Percentiles rank a stretch among this genome's conserved stretches.
phyloP scores from a whole-genome alignment of 1,140 invertebrate genomes.

The Penaeus indicus region DNA sequence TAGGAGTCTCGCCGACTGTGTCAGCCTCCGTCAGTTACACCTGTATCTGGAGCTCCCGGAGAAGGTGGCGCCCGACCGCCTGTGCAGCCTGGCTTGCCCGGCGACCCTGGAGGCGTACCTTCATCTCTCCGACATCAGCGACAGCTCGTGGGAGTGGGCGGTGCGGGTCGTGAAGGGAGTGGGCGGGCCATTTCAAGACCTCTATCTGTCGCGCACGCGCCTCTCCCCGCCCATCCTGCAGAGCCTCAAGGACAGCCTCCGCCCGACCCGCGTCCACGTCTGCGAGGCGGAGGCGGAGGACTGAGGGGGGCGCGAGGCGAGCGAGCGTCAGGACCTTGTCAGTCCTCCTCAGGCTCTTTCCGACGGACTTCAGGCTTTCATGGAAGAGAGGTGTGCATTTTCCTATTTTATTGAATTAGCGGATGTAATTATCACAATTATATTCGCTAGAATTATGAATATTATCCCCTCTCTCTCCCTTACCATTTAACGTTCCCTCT shows the following conservation, averaged over 20 bases:
- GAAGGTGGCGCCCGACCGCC: background rate
- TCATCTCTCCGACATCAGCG: slow-evolving; percentile 7
- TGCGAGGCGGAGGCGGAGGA: background rate
- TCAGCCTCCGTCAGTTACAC: background rate
- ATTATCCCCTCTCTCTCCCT: slow-evolving; percentile 19
- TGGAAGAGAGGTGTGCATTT: no score
- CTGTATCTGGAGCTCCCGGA: slow-evolving; percentile 20
- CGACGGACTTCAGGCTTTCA: no score
- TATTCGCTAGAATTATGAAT: background rate
- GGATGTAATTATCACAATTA: no score
- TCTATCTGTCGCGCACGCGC: slow-evolving; percentile 12
- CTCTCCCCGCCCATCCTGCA: slow-evolving; percentile 25
- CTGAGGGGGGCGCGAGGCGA: no score
- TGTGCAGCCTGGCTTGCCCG: background rate
- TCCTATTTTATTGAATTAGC: no score
- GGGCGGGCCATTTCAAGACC: slow-evolving; percentile 33
- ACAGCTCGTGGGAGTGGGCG: slow-evolving; percentile 36
- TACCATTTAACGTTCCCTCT: no score
- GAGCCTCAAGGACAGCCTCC: slow-evolving; percentile 5
- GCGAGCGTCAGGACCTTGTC: no score
- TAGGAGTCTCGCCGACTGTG: slow-evolving; percentile 10
- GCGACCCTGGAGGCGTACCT: no score
- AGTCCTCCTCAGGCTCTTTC: no score
- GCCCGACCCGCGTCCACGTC: slow-evolving; percentile 29
- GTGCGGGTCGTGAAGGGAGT: slow-evolving; percentile 25